phyloP scores from a whole-genome alignment of 1,140 invertebrate species.

The Conus ventricosus region DNA sequence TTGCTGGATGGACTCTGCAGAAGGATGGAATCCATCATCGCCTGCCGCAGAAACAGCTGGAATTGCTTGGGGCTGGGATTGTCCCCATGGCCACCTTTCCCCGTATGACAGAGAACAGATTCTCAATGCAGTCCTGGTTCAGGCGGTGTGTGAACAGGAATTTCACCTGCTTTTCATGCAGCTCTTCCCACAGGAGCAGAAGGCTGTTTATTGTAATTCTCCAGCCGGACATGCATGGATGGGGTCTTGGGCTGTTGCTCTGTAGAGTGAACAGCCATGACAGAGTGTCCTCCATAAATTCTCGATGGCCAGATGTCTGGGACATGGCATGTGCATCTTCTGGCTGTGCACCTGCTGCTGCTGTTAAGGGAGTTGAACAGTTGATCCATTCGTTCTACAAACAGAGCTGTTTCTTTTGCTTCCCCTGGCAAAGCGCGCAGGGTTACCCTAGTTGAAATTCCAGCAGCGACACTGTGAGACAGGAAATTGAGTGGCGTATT shows the following conservation, averaged over 20 bases:
- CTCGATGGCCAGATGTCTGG: not conserved
- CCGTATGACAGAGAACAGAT: constrained; percentile 14
- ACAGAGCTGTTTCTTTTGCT: not conserved
- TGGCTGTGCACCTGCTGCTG: not conserved
- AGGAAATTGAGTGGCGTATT: not conserved
- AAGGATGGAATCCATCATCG: constrained; percentile 2
- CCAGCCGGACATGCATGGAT: not conserved
- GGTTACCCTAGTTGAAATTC: constrained; percentile 16
- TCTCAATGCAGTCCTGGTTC: constrained; percentile 30
- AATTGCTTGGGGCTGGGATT: constrained; percentile 1
- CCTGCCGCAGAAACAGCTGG: not conserved
- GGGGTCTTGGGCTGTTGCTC: not conserved
- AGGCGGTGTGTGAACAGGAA: constrained; percentile 15
- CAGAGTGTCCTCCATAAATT: not conserved
- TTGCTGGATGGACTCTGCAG: not conserved
- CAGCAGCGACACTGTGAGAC: constrained; percentile 10
- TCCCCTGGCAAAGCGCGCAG: not conserved
- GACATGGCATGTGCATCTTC: constrained; percentile 14
- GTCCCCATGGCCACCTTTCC: constrained; percentile 16
- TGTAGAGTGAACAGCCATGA: not conserved
- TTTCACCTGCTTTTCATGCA: not conserved
- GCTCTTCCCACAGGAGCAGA: not conserved
- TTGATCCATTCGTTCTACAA: constrained; percentile 14
- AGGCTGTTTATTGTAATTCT: not conserved
- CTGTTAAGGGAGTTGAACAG: constrained; percentile 23